A percentile compares a stretch with the other conserved stretches of the same genome.
Evolutionary conservation across 2,797 vertebrate genomes (phyloP).

Genomic region (Coccyzus lansbergi): DNA sequence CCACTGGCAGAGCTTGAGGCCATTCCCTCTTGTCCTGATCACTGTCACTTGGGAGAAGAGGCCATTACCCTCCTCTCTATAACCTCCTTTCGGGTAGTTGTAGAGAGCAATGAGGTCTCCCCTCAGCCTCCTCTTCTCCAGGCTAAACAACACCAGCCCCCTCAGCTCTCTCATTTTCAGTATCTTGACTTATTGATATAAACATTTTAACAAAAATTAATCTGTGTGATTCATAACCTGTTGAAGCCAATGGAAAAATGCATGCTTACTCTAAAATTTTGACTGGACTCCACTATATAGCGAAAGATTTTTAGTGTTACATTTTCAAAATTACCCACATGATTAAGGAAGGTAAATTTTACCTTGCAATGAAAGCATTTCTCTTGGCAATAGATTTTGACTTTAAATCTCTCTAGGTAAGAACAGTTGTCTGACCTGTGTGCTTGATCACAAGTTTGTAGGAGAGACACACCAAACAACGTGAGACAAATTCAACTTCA

Average conservation of each 20-base stretch:
- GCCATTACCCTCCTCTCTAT: too few relatives aligned
- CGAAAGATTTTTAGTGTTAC: neutral
- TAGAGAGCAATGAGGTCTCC: too few relatives aligned
- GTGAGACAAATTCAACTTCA: neutral
- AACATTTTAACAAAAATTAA: neutral
- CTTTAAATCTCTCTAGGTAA: neutral
- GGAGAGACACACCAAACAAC: neutral
- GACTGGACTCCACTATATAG: neutral
- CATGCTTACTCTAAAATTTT: neutral
- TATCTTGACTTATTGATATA: neutral
- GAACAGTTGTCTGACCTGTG: neutral
- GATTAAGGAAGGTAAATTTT: neutral
- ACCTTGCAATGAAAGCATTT: neutral
- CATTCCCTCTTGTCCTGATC: too few relatives aligned
- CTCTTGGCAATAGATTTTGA: neutral
- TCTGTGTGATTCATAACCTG: neutral
- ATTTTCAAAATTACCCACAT: neutral
- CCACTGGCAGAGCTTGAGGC: too few relatives aligned
- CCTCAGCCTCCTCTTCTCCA: too few relatives aligned
- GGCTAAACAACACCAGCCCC: too few relatives aligned
- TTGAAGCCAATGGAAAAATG: neutral
- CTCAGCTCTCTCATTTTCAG: too few relatives aligned
- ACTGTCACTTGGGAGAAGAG: too few relatives aligned
- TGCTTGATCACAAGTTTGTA: neutral
- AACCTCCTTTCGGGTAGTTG: too few relatives aligned